A percentile compares a stretch with the other conserved stretches of the same genome.
phyloP scores from a whole-genome alignment of 1,140 invertebrate genomes.

The Drosophila kikkawai region DNA sequence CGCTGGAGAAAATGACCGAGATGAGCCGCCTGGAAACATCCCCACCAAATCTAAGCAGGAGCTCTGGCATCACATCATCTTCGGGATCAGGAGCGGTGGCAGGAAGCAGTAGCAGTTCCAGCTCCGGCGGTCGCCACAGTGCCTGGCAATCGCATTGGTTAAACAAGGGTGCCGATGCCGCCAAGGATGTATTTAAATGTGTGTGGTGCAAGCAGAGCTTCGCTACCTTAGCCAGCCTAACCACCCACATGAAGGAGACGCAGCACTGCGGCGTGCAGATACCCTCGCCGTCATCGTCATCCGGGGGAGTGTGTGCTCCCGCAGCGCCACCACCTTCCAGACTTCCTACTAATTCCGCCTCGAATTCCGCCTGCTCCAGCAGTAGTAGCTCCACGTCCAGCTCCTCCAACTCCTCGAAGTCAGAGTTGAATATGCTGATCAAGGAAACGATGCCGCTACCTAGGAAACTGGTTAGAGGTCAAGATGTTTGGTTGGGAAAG shows the following conservation, averaged over 20 bases:
- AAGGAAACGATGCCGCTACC: slow-evolving; percentile 97
- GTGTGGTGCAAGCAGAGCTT: slow-evolving; percentile 98
- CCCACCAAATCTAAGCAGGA: slow-evolving; percentile 16
- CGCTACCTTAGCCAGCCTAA: slow-evolving; percentile 94
- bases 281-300: slow-evolving; percentile 84
- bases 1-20: slow-evolving; percentile 96
- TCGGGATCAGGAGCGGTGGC: slow-evolving; percentile 60
- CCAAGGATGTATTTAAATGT: slow-evolving; percentile 97
- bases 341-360: slow-evolving; percentile 79
- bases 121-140: slow-evolving; percentile 89
- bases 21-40: slow-evolving; percentile 89
- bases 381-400: slow-evolving; percentile 86
- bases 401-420: slow-evolving; percentile 89
- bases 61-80: slow-evolving; percentile 53
- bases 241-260: slow-evolving; percentile 97
- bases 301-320: background rate
- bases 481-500: slow-evolving; percentile 99
- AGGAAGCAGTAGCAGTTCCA: slow-evolving; percentile 55
- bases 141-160: slow-evolving; percentile 98
- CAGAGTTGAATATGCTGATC: slow-evolving; percentile 93
- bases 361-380: slow-evolving; percentile 86
- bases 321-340: slow-evolving; percentile 10
- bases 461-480: slow-evolving; percentile 97
- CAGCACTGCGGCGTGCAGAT: slow-evolving; percentile 95
- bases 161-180: slow-evolving; percentile 96